phyloP scores from a whole-genome alignment of 2,888 invertebrate species.

The Clitarchus hookeri region DNA sequence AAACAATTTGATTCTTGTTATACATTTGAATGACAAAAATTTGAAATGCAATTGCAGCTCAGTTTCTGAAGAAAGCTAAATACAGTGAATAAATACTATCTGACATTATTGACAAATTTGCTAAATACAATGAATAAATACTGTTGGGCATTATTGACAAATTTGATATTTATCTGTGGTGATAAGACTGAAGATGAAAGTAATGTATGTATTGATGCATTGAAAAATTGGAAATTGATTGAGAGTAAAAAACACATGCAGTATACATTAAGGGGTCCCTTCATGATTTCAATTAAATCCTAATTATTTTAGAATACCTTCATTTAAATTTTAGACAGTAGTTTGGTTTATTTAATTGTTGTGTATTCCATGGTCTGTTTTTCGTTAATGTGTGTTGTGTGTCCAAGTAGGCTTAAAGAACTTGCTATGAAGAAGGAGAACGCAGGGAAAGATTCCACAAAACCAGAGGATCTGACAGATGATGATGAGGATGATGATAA shows the following conservation, averaged over 20 bases:
- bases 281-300: too few relatives aligned
- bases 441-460: constrained; percentile 25
- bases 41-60: background rate
- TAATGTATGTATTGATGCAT: background rate
- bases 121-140: background rate
- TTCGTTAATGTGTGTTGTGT: constrained; percentile 22
- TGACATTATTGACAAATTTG: background rate
- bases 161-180: background rate
- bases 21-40: background rate
- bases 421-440: constrained; percentile 32
- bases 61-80: background rate
- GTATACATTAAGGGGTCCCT: background rate
- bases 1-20: background rate
- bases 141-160: background rate
- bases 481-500: constrained; percentile 39
- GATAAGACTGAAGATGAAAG: constrained; percentile 1
- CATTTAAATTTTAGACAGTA: background rate
- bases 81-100: background rate
- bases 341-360: background rate
- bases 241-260: background rate
- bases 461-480: constrained; percentile 34
- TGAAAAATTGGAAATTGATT: constrained; percentile 24
- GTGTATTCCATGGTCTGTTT: background rate
- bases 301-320: background rate
- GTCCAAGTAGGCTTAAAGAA: constrained; percentile 33